phyloP scores from a whole-genome alignment of 2,797 vertebrate species.

The Nyctalus aviator region DNA sequence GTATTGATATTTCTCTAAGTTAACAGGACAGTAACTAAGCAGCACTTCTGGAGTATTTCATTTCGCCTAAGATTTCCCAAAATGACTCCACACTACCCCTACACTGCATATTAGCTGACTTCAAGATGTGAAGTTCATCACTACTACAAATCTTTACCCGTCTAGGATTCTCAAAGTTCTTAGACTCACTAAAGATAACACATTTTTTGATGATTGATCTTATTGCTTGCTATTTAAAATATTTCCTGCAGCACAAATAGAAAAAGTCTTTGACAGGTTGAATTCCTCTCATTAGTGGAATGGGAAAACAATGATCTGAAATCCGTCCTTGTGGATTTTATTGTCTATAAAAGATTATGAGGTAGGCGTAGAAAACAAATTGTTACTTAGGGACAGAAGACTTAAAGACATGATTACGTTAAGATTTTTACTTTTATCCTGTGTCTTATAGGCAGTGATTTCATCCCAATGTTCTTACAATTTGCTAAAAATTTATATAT shows the following conservation, averaged over 20 bases:
- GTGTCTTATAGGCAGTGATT: not conserved
- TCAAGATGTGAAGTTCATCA: not conserved
- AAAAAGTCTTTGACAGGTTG: not conserved
- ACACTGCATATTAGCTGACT: not conserved
- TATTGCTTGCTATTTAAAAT: not conserved
- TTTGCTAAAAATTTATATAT: not conserved
- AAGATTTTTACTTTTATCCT: constrained; percentile 23
- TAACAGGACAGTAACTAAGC: not conserved
- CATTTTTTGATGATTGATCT: not conserved
- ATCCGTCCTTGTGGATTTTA: not conserved
- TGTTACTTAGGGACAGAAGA: not conserved
- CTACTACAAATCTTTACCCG: not conserved
- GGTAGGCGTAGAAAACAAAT: not conserved
- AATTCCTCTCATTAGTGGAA: not conserved
- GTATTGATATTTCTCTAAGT: not conserved
- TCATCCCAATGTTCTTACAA: not conserved
- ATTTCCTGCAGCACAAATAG: constrained; percentile 5
- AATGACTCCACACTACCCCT: not conserved
- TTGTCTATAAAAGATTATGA: not conserved
- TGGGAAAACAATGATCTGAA: not conserved
- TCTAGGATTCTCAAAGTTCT: not conserved
- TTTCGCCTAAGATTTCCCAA: not conserved
- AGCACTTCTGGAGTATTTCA: not conserved
- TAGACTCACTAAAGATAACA: not conserved
- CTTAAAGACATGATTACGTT: not conserved